Evolutionary conservation across 2,888 invertebrate species (phyloP).

Genomic region (Nymphalis urticae): DNA sequence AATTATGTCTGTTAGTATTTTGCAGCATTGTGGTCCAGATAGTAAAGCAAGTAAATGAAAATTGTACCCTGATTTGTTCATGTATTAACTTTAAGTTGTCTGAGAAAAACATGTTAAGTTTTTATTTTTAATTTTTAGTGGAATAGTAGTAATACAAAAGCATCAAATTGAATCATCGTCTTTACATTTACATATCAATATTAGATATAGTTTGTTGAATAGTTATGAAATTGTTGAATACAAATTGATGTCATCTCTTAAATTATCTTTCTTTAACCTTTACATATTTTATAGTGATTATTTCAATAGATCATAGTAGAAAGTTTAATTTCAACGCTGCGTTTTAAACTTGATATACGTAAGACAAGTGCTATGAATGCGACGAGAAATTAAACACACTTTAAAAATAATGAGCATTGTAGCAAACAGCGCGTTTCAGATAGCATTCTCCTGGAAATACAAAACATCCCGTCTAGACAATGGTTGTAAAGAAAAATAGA

Average conservation of each 20-base stretch:
- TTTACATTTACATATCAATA: no score
- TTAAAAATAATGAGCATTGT: conserved; percentile 31
- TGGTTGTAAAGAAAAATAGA: conserved; percentile 25
- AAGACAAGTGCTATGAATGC: conserved; percentile 19
- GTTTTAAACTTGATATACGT: conserved; percentile 9
- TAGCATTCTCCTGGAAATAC: conserved; percentile 21
- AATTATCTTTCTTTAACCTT: no score
- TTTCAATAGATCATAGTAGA: background rate
- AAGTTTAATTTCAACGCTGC: background rate
- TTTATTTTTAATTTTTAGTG: no score
- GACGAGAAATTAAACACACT: conserved; percentile 24
- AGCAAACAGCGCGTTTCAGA: conserved; percentile 27
- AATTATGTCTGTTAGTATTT: conserved; percentile 20
- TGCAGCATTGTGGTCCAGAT: conserved; percentile 19
- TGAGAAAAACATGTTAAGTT: no score
- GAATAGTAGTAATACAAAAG: no score
- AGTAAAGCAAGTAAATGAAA: conserved; percentile 9
- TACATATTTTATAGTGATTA: no score
- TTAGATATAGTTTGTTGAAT: no score
- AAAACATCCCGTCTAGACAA: conserved; percentile 32
- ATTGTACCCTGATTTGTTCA: background rate
- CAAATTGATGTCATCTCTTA: no score
- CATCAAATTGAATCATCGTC: no score
- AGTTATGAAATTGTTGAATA: no score
- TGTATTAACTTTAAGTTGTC: no score